Evolutionary conservation across 2,113 vertebrate species (phyloP).

Genomic region (Phycodurus eques): DNA sequence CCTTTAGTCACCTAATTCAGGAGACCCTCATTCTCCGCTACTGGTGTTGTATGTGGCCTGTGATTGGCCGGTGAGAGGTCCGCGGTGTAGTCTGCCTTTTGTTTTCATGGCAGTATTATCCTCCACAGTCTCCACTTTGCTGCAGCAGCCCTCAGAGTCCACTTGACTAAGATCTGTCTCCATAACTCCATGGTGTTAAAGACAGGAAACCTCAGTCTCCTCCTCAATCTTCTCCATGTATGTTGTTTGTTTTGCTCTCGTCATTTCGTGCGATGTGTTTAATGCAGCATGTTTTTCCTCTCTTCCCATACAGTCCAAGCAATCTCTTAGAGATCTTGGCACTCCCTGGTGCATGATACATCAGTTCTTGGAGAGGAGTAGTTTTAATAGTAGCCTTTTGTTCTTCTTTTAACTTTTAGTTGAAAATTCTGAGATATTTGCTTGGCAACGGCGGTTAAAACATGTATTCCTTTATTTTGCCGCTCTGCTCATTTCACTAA

Average conservation of each 20-base stretch:
- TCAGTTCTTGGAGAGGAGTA: conserved; percentile 29
- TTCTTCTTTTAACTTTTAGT: conserved; percentile 26
- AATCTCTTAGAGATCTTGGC: conserved; percentile 34
- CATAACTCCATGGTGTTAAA: neutral
- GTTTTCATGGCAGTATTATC: neutral
- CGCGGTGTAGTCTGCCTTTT: too few species aligned
- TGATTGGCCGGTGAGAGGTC: neutral
- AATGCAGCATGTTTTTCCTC: neutral
- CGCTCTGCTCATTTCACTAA: conserved; percentile 60
- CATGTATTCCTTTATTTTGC: conserved; percentile 1
- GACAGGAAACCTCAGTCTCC: too few species aligned
- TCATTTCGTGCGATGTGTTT: too few species aligned
- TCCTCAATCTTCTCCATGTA: neutral
- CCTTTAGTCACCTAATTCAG: too few species aligned
- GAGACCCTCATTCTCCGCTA: too few species aligned
- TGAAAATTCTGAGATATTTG: conserved; percentile 18
- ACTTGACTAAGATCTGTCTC: neutral
- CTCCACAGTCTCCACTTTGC: neutral
- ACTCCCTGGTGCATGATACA: conserved; percentile 37
- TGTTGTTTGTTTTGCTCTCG: too few species aligned
- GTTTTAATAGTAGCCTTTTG: neutral
- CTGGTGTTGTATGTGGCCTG: too few species aligned
- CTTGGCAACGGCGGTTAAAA: conserved; percentile 4
- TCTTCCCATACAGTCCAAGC: neutral
- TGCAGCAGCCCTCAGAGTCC: neutral